Conservation (phyloP, 1,140 invertebrate genomes). For the Polypedilum pembai region DNA sequence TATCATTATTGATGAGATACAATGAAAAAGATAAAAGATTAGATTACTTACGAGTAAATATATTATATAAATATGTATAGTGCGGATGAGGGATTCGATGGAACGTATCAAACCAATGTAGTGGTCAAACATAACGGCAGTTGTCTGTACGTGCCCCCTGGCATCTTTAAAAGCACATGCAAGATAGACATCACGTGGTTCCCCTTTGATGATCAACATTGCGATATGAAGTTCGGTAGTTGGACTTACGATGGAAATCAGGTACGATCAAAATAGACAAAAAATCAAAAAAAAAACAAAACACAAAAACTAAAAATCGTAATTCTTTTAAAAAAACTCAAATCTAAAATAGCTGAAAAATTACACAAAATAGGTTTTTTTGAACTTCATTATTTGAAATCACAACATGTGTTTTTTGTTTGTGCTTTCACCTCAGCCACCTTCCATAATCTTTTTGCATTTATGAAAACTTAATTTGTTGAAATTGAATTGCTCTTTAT, state of each 20-base stretch:
- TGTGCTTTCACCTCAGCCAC: conserved; percentile 9
- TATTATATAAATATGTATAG: conserved; percentile 50
- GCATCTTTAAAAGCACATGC: conserved; percentile 97
- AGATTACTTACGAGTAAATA: too few relatives aligned
- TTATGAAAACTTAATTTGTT: not conserved
- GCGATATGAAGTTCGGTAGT: conserved; percentile 92
- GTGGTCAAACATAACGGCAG: conserved; percentile 91
- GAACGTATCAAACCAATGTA: conserved; percentile 95
- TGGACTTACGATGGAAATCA: conserved; percentile 91
- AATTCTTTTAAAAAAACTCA: not conserved
- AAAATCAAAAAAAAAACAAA: not conserved
- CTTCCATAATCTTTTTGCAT: conserved; percentile 10
- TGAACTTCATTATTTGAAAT: conserved; percentile 12
- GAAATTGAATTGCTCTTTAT: too few relatives aligned
- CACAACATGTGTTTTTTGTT: conserved; percentile 12
- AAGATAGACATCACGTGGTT: conserved; percentile 99
- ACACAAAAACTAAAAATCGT: not conserved
- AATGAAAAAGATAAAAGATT: too few relatives aligned
- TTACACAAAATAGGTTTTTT: not conserved
- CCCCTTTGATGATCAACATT: conserved; percentile 97
- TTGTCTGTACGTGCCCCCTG: conserved; percentile 93
- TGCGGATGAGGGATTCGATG: conserved; percentile 97
- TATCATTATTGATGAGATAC: too few relatives aligned
- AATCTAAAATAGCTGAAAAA: conserved; percentile 1
- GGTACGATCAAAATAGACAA: conserved; percentile 49